These are phyloP conservation scores for Limonius californicus DNA, from an alignment of 1,140 invertebrate species.

Conservation along the genomic window DNA sequence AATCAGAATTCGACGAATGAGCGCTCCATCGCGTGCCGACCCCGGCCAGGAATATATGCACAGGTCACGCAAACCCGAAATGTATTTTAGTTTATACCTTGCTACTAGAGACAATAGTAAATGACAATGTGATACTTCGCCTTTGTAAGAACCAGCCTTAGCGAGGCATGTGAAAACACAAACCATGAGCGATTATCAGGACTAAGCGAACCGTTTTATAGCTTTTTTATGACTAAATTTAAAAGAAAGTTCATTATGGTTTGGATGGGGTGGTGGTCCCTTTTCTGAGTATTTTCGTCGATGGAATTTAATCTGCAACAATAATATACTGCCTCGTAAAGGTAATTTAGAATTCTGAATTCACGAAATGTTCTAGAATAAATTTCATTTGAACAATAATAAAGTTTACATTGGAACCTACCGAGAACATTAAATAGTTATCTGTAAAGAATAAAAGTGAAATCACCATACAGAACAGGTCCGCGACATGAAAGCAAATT, in stretches of 20 bases:
- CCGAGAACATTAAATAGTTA: neutral
- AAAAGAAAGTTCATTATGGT: slow-evolving; percentile 7
- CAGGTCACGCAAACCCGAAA: slow-evolving; percentile 37
- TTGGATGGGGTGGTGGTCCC: neutral
- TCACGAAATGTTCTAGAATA: slow-evolving; percentile 6
- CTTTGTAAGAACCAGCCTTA: neutral
- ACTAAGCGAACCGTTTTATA: neutral
- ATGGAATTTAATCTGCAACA: slow-evolving; percentile 6
- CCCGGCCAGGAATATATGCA: slow-evolving; percentile 34
- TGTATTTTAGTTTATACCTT: slow-evolving; percentile 32
- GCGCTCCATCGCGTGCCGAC: slow-evolving; percentile 28
- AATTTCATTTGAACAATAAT: neutral
- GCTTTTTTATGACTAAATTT: slow-evolving; percentile 1
- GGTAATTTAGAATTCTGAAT: slow-evolving; percentile 10
- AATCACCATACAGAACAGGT: slow-evolving; percentile 10
- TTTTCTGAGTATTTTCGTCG: neutral
- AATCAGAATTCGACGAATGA: slow-evolving; percentile 37
- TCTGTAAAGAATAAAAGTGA: slow-evolving; percentile 17
- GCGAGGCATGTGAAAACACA: neutral
- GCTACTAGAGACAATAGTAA: slow-evolving; percentile 29
- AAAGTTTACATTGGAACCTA: neutral
- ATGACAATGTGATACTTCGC: slow-evolving; percentile 30
- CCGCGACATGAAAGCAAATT: slow-evolving; percentile 18
- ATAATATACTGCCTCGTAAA: slow-evolving; percentile 14
- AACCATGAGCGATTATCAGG: neutral